phyloP scores from a whole-genome alignment of 1,140 invertebrate genomes.

The Plutomurus gul region DNA sequence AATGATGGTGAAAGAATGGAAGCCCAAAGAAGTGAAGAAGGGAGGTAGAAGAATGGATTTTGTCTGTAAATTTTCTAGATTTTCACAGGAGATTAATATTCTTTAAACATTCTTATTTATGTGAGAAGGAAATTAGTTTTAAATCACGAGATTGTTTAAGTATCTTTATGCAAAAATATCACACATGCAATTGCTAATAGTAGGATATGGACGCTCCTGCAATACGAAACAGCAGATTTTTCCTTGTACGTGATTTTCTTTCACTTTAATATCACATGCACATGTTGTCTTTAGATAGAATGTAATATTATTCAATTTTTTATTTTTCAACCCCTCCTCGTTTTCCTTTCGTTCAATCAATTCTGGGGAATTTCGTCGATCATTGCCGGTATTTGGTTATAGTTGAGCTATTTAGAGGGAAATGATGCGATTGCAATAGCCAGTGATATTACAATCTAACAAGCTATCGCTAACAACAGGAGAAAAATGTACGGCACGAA shows the following conservation, averaged over 20 bases:
- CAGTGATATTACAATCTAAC: too few relatives aligned
- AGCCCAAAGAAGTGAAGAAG: neutral
- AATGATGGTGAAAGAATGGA: constrained; percentile 1
- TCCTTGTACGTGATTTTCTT: too few relatives aligned
- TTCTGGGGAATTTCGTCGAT: neutral
- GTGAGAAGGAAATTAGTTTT: too few relatives aligned
- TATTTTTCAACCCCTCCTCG: constrained; percentile 3
- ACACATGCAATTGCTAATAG: too few relatives aligned
- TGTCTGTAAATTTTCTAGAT: neutral
- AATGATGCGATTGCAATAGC: constrained; percentile 21
- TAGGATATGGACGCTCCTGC: too few relatives aligned
- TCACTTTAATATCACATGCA: neutral
- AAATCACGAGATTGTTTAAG: too few relatives aligned
- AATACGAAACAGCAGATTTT: too few relatives aligned
- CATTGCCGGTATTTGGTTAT: neutral
- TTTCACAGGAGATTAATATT: too few relatives aligned
- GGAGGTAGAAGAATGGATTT: neutral
- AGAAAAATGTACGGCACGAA: neutral
- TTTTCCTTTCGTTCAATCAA: constrained; percentile 10
- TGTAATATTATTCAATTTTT: constrained; percentile 22
- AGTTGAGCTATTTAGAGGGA: constrained; percentile 3
- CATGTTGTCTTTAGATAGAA: neutral
- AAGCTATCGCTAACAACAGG: neutral
- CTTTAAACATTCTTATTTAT: too few relatives aligned
- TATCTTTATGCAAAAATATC: too few relatives aligned